A percentile compares a stretch with the other conserved stretches of the same genome.
Evolutionary conservation across 2,797 vertebrate species (phyloP).

Genomic region (Anisognathus igniventris): DNA sequence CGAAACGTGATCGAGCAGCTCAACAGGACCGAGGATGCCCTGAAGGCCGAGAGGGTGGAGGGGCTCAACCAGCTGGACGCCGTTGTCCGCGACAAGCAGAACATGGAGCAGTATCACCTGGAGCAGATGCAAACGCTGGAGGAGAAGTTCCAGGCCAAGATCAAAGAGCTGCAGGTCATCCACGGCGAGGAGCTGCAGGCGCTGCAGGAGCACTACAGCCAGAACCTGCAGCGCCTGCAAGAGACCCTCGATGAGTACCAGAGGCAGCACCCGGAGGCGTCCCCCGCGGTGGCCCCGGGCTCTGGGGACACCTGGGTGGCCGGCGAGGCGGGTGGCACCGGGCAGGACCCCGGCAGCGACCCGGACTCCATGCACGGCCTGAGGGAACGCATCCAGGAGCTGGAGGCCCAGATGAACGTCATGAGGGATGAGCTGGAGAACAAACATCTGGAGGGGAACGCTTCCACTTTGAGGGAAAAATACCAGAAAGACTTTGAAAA

Average conservation of each 20-base stretch:
- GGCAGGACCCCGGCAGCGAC: slow-evolving; percentile 45
- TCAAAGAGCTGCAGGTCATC: slow-evolving; percentile 82
- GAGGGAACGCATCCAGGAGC: slow-evolving; percentile 87
- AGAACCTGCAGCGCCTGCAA: slow-evolving; percentile 77
- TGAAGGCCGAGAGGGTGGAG: slow-evolving; percentile 79
- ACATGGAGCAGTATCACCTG: slow-evolving; percentile 79
- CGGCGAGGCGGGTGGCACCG: slow-evolving; percentile 47
- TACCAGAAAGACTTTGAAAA: slow-evolving; percentile 98
- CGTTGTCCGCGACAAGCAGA: slow-evolving; percentile 79
- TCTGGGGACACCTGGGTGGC: slow-evolving; percentile 28
- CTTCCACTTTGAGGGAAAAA: slow-evolving; percentile 87
- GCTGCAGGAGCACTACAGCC: slow-evolving; percentile 80
- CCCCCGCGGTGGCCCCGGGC: not conserved
- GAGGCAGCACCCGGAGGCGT: slow-evolving; percentile 28
- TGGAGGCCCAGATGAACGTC: slow-evolving; percentile 89
- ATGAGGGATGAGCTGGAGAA: slow-evolving; percentile 93
- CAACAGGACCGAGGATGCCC: slow-evolving; percentile 75
- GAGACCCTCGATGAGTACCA: slow-evolving; percentile 69
- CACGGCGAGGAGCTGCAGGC: slow-evolving; percentile 86
- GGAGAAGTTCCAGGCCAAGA: slow-evolving; percentile 83
- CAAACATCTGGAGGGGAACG: slow-evolving; percentile 85
- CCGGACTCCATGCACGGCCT: slow-evolving; percentile 81
- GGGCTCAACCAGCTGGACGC: slow-evolving; percentile 80
- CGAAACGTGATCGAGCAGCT: slow-evolving; percentile 76
- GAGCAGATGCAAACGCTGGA: slow-evolving; percentile 83